phyloP scores from a whole-genome alignment of 2,888 invertebrate species.

The Caenorhabditis sp. region DNA sequence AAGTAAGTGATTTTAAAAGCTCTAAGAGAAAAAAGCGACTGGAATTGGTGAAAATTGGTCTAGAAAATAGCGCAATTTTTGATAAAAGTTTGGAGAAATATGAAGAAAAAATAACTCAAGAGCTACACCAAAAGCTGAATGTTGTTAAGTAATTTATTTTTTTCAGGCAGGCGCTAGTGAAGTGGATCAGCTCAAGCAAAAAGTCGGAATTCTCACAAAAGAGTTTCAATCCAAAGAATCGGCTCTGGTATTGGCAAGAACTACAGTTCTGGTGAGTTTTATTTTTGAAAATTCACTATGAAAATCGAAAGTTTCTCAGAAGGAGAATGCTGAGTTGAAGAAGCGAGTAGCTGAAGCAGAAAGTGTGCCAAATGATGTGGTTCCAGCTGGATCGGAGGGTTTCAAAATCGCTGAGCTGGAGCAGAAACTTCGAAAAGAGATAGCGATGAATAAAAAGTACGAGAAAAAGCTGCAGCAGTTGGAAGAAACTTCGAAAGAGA shows the following conservation, averaged over 20 bases:
- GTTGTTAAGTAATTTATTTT: too few relatives aligned
- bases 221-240: slow-evolving; percentile 35
- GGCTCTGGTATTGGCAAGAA: slow-evolving; percentile 23
- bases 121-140: too few relatives aligned
- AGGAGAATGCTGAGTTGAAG: slow-evolving; percentile 37
- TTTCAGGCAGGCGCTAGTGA: slow-evolving; percentile 22
- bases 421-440: slow-evolving; percentile 31
- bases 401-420: slow-evolving; percentile 42
- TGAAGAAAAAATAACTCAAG: too few relatives aligned
- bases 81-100: too few relatives aligned
- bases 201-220: slow-evolving; percentile 19
- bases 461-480: slow-evolving; percentile 22
- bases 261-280: slow-evolving; percentile 25
- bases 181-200: slow-evolving; percentile 28
- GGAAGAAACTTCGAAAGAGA: slow-evolving; percentile 19
- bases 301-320: too few relatives aligned
- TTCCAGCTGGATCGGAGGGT: slow-evolving; percentile 13
- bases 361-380: slow-evolving; percentile 8
- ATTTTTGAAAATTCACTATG: background rate
- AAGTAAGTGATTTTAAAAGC: too few relatives aligned
- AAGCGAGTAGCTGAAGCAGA: slow-evolving; percentile 30
- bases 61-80: too few relatives aligned
- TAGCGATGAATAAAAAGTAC: slow-evolving; percentile 28
- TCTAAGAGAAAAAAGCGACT: too few relatives aligned
- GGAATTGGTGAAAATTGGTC: too few relatives aligned